Conservation (phyloP, 2,113 vertebrate genomes). For the Centropus unirufus region DNA sequence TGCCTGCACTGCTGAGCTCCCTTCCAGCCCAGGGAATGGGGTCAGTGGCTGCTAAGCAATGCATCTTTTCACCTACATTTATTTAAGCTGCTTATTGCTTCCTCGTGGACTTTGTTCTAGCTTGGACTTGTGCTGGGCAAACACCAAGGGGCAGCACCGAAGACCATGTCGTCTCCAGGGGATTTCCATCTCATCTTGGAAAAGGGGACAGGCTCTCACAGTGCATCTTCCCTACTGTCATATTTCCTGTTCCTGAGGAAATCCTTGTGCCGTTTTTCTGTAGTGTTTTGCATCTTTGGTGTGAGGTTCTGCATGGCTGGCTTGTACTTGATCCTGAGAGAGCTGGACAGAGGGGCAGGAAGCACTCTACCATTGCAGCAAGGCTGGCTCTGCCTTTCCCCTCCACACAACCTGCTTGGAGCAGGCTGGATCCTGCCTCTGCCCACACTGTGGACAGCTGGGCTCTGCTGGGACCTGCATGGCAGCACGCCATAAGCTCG, state of each 20-base stretch:
- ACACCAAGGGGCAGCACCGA: background rate
- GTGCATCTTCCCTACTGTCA: fast-evolving
- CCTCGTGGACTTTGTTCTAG: background rate
- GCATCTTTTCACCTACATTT: background rate
- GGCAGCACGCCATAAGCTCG: fast-evolving
- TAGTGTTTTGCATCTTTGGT: background rate
- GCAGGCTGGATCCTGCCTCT: background rate
- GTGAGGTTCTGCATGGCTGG: background rate
- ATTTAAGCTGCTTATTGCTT: background rate
- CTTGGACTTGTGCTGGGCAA: background rate
- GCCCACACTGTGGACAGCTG: background rate
- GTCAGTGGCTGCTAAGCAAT: background rate
- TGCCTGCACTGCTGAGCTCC: fast-evolving
- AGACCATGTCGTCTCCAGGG: background rate
- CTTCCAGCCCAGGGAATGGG: background rate
- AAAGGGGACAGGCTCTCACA: background rate
- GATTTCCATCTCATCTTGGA: background rate
- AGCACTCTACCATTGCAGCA: background rate
- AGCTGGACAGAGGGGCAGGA: background rate
- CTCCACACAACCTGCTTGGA: background rate
- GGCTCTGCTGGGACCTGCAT: background rate
- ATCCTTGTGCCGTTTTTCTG: background rate
- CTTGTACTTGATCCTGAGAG: background rate
- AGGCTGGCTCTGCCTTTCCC: background rate
- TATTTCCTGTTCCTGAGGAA: background rate